Percentiles rank a stretch among this genome's conserved stretches.
Conservation (phyloP, 2,888 invertebrate genomes). For the Morpho deidamia region DNA sequence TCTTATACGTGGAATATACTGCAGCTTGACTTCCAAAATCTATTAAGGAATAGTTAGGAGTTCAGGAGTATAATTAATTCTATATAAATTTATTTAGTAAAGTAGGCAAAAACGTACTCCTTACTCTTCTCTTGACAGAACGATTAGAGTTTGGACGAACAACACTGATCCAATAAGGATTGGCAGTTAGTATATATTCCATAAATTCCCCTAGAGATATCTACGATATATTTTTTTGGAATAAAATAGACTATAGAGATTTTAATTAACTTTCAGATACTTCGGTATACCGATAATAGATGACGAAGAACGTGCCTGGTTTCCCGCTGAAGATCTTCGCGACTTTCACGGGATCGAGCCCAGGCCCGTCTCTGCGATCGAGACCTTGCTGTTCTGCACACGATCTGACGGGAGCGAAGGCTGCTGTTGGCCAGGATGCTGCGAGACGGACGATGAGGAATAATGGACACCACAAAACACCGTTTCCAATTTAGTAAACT, state of each 20-base stretch:
- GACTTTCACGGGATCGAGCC: slow-evolving; percentile 94
- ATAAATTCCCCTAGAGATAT: too few relatives aligned
- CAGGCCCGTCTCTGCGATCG: slow-evolving; percentile 82
- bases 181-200: too few relatives aligned
- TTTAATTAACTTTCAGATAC: slow-evolving; percentile 74
- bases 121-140: too few relatives aligned
- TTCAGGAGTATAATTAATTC: not conserved
- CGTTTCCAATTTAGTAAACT: not conserved
- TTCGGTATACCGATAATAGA: slow-evolving; percentile 89
- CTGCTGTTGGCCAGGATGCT: slow-evolving; percentile 84
- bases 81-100: too few relatives aligned
- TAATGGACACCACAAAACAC: slow-evolving; percentile 26
- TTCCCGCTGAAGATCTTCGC: slow-evolving; percentile 91
- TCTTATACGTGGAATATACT: not conserved
- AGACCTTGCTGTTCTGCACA: slow-evolving; percentile 90
- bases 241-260: not conserved
- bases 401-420: slow-evolving; percentile 90
- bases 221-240: too few relatives aligned
- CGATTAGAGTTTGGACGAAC: too few relatives aligned
- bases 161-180: too few relatives aligned
- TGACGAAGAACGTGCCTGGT: slow-evolving; percentile 95
- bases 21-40: not conserved
- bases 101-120: too few relatives aligned
- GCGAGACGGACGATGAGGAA: slow-evolving; percentile 69
- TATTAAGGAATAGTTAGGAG: not conserved